phyloP scores from a whole-genome alignment of 1,140 invertebrate genomes.

The Grapholita molesta region DNA sequence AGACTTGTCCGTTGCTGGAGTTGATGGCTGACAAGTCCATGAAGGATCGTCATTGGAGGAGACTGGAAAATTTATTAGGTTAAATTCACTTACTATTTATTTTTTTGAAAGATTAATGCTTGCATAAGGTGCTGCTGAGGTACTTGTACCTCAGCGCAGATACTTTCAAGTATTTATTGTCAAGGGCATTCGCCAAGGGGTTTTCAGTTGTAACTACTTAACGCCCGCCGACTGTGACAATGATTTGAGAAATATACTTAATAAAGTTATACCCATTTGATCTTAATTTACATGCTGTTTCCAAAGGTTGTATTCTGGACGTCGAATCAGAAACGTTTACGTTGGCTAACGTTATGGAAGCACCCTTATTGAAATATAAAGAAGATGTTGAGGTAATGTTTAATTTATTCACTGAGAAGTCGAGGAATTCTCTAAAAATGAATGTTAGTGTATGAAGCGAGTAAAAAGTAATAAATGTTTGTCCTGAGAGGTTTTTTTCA shows the following conservation, averaged over 20 bases:
- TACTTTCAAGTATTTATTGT: not conserved
- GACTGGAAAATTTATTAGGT: slow-evolving; percentile 84
- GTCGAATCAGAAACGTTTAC: slow-evolving; percentile 89
- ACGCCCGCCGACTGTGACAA: too few species aligned
- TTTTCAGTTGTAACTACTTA: too few species aligned
- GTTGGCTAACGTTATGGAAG: slow-evolving; percentile 89
- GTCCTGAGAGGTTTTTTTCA: too few species aligned
- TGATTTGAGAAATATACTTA: too few species aligned
- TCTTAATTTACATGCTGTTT: too few species aligned
- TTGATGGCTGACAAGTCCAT: slow-evolving; percentile 94
- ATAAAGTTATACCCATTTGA: too few species aligned
- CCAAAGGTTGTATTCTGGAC: slow-evolving; percentile 86
- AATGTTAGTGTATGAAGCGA: too few species aligned
- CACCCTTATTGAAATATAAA: slow-evolving; percentile 88
- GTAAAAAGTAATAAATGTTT: not conserved
- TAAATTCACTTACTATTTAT: slow-evolving; percentile 21
- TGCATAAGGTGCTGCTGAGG: not conserved
- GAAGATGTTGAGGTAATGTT: slow-evolving; percentile 89
- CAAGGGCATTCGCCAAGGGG: too few species aligned
- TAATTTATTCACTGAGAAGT: too few species aligned
- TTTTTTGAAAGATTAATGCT: not conserved
- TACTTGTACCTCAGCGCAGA: too few species aligned
- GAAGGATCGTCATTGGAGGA: slow-evolving; percentile 93
- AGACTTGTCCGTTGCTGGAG: slow-evolving; percentile 91
- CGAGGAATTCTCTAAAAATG: not conserved